Conservation (phyloP, 2,888 invertebrate species). For the Nymphalis polychloros region DNA sequence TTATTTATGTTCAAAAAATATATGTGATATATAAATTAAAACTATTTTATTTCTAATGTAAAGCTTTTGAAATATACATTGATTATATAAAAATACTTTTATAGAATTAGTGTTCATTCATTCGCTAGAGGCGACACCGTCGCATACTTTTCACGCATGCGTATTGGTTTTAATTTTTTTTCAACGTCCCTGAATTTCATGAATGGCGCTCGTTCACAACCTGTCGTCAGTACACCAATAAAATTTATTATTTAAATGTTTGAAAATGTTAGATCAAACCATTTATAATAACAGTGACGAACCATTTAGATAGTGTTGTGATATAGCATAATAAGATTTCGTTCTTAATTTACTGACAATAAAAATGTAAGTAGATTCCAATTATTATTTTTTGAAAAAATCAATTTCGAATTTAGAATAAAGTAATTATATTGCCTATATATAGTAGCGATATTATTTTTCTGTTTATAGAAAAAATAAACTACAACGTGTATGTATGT, state of each 20-base stretch:
- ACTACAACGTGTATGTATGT: conserved; percentile 17
- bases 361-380: conserved; percentile 59
- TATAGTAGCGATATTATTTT: conserved; percentile 8
- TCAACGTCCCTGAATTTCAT: conserved; percentile 70
- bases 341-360: conserved; percentile 65
- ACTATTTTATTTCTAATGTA: not conserved
- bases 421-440: conserved; percentile 3
- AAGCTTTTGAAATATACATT: not conserved
- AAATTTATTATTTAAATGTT: conserved; percentile 64
- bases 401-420: conserved; percentile 9
- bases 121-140: conserved; percentile 46
- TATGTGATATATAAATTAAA: not conserved
- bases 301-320: conserved; percentile 75
- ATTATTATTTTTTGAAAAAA: conserved; percentile 12
- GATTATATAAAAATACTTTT: not conserved
- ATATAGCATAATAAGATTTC: conserved; percentile 50
- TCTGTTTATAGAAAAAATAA: not conserved
- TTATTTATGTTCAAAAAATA: too few relatives aligned
- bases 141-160: conserved; percentile 62
- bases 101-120: conserved; percentile 4
- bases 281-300: conserved; percentile 59
- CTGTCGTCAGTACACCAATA: conserved; percentile 63
- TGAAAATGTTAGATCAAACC: conserved; percentile 69
- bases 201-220: conserved; percentile 73
- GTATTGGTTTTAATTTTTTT: conserved; percentile 57